Base-by-base conservation (phyloP, 2,888 invertebrate genomes). In the Acanthosepion lycidas region DNA sequence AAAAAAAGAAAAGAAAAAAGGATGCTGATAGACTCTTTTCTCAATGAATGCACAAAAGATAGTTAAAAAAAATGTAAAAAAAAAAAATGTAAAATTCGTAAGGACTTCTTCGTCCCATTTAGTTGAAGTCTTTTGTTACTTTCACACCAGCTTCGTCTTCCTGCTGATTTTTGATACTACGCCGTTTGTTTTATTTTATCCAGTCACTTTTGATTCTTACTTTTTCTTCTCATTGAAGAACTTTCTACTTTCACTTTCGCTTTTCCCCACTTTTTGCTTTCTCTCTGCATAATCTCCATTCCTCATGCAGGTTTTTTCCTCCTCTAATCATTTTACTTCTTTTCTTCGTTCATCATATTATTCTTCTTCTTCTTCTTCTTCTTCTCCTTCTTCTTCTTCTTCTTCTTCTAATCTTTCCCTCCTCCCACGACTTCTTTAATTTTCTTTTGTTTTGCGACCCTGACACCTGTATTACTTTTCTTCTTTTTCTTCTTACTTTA, bases 81-180 rank as follows among this genome's bases (percentile, higher is more conserved):
- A 51, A 51, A 51, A 15, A 51, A 51, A 51, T 4, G 33, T 5
- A 15, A 6, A 78, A 78, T 78, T 78, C 78, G 9, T 78, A 78
- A 78, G 78, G 78, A n/a, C 78, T 78, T 78, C n/a, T 78, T 78
- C 33, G n/a, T 78, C 78, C 78, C 78, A 33, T 78, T 78, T 78
- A 78, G 78, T 78, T 78, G 78, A 78, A 33, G n/a, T 78, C 78
- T 78, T 78, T 78, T 78, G 78, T 78, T 33, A n/a, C 78, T n/a
- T 78, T 78, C 78, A 78, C 78, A 33, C 78, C n/a, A n/a, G n/a
- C n/a, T 78, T 78, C 78, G n/a, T 78, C 33, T 78, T 78, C 78
- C n/a, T 78, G 78, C 78, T 78, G 78, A n/a, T 78, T 78, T 15
- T n/a, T n/a, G n/a, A 78, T 78, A 78, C 78, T 33, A 78, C n/a